Evolutionary conservation across 2,797 vertebrate species (phyloP), one percentile per base, ranked within the genome.

Genomic region (Paguma larvata): DNA sequence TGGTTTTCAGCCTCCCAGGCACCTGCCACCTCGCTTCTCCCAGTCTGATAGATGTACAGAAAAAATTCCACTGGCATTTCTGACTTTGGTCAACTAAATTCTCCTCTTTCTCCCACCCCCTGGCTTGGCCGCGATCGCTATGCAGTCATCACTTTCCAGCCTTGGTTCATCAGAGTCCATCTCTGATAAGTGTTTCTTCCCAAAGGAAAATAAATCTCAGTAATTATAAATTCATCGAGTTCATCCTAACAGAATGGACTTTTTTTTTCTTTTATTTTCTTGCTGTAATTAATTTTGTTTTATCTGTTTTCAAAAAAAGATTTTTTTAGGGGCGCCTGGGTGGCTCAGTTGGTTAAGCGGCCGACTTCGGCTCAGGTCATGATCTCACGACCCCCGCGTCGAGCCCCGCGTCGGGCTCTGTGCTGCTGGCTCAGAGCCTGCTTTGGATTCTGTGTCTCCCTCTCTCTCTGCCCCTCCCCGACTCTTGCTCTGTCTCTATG

Each of bases 191-290:
- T 82, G 83, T 65, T 23, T 59, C 84, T 51, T 91, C 62, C 88
- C 78, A 88, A 85, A 85, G 80, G 86, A 96, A 96, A 95, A 91
- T 46, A 94, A 84, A 93, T 89, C 82, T 96, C 38, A 46, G 48
- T 75, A 83, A 94, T 96, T 94, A 93, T 75, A 72, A 93, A 95
- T 89, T 73, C 80, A 95, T 65, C 5, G 11, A 92, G 34, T 75
- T 88, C 73, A 82, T 91, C 93, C 85, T 85, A 18, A 75, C 30
- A 82, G 68, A 72, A 72, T 77, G 79, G 75, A 72, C n/a, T 70
- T 67, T 30, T 67, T n/a, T 30, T 75, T 84, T 72, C 32, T 41
- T 96, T 86, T 92, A 30, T 92, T 92, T 97, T 96, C 92, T 97
- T 84, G 34, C 16, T 84, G 38, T 82, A 67, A 93, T 98, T 68